Percentiles rank a stretch among this genome's conserved stretches.
These are phyloP conservation scores for Octodonta nipae DNA, from an alignment of 2,888 invertebrate genomes.

Conservation along the genomic window DNA sequence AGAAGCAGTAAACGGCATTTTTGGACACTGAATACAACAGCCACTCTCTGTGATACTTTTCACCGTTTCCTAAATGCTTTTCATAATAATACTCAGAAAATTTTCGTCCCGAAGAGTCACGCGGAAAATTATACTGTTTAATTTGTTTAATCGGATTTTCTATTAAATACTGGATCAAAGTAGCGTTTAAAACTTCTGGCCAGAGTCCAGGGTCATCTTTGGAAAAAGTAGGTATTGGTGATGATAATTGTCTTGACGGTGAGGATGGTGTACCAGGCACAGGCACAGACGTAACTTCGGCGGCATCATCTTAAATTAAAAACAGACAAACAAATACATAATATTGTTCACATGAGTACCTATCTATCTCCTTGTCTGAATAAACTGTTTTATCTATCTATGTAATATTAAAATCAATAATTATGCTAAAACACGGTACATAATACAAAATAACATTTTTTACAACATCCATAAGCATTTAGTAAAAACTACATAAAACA, in stretches of 20 bases:
- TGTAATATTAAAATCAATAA: slow-evolving; percentile 4
- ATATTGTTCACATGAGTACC: slow-evolving; percentile 5
- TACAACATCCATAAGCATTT: too few relatives aligned
- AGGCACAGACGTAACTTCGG: slow-evolving; percentile 10
- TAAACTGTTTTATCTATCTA: slow-evolving; percentile 7
- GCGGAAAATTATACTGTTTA: slow-evolving; percentile 14
- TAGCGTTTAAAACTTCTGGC: slow-evolving; percentile 14
- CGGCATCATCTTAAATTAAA: slow-evolving; percentile 10
- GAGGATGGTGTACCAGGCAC: slow-evolving; percentile 8
- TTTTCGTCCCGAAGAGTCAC: slow-evolving; percentile 10
- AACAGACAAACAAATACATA: slow-evolving; percentile 7
- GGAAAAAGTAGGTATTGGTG: slow-evolving; percentile 13
- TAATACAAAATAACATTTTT: too few relatives aligned
- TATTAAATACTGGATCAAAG: slow-evolving; percentile 13
- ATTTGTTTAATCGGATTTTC: slow-evolving; percentile 14
- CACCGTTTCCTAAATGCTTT: slow-evolving; percentile 3
- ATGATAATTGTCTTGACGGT: slow-evolving; percentile 10
- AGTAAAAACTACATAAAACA: too few relatives aligned
- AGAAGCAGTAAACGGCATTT: slow-evolving; percentile 4
- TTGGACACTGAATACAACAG: slow-evolving; percentile 4
- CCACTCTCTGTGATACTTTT: slow-evolving; percentile 4
- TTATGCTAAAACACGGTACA: too few relatives aligned
- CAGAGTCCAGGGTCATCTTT: slow-evolving; percentile 15
- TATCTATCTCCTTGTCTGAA: slow-evolving; percentile 5
- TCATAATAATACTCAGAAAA: slow-evolving; percentile 6